These are phyloP conservation scores for Mungos mungo DNA, from an alignment of 2,113 vertebrate genomes.

Conservation along the genomic window DNA sequence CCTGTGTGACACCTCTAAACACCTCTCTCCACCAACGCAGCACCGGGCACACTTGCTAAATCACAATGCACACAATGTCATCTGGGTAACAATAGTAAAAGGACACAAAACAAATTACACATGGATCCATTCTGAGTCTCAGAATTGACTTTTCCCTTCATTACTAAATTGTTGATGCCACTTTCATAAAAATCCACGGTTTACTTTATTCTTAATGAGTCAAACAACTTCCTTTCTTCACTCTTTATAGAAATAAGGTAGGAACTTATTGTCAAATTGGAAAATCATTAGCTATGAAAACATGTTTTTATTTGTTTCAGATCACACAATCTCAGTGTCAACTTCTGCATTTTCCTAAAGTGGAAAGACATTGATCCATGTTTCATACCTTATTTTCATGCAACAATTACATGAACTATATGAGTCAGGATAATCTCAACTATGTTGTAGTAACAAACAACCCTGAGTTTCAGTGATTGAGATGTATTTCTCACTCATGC, in stretches of 20 bases:
- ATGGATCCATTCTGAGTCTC: not conserved
- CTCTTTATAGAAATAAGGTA: not conserved
- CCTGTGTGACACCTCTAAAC: not conserved
- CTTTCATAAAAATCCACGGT: not conserved
- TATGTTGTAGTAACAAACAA: not conserved
- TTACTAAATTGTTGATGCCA: not conserved
- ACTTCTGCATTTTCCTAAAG: slow-evolving; percentile 14
- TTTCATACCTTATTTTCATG: not conserved
- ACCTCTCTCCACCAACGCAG: no score
- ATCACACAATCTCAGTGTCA: not conserved
- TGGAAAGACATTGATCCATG: not conserved
- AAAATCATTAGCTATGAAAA: not conserved
- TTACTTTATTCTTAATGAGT: not conserved
- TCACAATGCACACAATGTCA: not conserved
- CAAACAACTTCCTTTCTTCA: not conserved
- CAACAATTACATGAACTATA: not conserved
- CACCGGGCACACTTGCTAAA: not conserved
- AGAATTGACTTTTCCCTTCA: not conserved
- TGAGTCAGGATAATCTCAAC: not conserved
- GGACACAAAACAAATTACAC: not conserved
- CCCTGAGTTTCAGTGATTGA: not conserved
- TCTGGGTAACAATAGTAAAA: not conserved
- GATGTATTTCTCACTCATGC: not conserved
- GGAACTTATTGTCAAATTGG: slow-evolving; percentile 36
- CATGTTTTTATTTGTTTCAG: not conserved